Percentiles rank a stretch among this genome's conserved stretches.
These are phyloP conservation scores for Pachypeltis micranthus DNA, from an alignment of 1,140 invertebrate species.

Conservation along the genomic window DNA sequence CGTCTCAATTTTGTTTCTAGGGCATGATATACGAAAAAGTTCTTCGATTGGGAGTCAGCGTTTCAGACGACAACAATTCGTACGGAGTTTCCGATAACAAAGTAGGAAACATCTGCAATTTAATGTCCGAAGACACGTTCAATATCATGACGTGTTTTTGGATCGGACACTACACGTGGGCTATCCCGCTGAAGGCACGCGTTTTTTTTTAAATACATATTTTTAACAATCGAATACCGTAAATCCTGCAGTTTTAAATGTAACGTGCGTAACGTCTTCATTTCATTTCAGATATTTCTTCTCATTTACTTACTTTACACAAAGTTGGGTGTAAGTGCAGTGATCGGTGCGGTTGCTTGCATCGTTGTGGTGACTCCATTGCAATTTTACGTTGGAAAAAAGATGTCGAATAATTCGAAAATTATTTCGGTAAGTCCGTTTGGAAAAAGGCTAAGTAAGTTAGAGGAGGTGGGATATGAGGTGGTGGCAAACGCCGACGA, in stretches of 20 bases:
- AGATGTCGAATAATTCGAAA: conserved; percentile 56
- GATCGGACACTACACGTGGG: conserved; percentile 76
- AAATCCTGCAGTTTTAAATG: too few species aligned
- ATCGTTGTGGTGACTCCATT: conserved; percentile 55
- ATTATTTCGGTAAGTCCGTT: conserved; percentile 45
- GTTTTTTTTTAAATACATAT: too few species aligned
- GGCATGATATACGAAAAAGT: conserved; percentile 51
- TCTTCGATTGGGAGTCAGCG: conserved; percentile 32
- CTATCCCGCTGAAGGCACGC: conserved; percentile 71
- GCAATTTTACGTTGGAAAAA: conserved; percentile 57
- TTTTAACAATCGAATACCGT: too few species aligned
- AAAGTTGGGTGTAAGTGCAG: conserved; percentile 63
- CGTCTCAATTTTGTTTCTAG: too few species aligned
- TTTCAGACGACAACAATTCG: conserved; percentile 33
- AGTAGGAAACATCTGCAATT: conserved; percentile 60
- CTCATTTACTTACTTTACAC: conserved; percentile 61
- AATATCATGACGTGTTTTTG: conserved; percentile 75
- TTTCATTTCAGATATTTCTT: conserved; percentile 54
- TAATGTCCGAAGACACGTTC: conserved; percentile 67
- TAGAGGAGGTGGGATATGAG: too few species aligned
- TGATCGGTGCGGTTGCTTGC: conserved; percentile 59
- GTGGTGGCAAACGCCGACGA: not conserved
- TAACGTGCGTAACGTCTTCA: too few species aligned
- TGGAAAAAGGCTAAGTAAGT: not conserved
- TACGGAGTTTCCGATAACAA: conserved; percentile 37